Conservation (phyloP, 2,797 vertebrate genomes). For the Apogon talboti region DNA sequence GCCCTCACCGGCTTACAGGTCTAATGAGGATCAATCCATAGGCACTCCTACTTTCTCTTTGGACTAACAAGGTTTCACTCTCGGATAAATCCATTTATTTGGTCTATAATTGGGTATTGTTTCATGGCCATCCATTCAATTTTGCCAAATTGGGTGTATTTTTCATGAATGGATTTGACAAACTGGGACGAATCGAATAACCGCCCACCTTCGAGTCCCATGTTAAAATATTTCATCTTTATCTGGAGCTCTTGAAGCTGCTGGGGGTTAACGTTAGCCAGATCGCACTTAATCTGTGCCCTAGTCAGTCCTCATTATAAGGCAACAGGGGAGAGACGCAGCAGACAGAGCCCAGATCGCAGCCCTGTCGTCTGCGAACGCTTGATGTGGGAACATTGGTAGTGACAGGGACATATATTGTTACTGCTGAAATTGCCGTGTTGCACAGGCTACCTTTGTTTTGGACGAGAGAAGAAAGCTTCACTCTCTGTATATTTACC, state of each 20-base stretch:
- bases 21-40: background rate
- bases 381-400: constrained; percentile 77
- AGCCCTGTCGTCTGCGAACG: constrained; percentile 67
- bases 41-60: constrained; percentile 37
- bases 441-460: constrained; percentile 64
- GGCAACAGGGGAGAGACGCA: constrained; percentile 70
- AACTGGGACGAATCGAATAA: constrained; percentile 29
- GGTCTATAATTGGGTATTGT: constrained; percentile 43
- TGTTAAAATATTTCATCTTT: constrained; percentile 64
- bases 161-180: constrained; percentile 39
- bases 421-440: constrained; percentile 53
- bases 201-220: constrained; percentile 36
- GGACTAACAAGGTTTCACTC: constrained; percentile 46
- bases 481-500: background rate
- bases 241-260: constrained; percentile 51
- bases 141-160: constrained; percentile 46
- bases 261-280: constrained; percentile 78
- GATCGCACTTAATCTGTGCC: constrained; percentile 74
- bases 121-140: constrained; percentile 41
- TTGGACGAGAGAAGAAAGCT: constrained; percentile 6
- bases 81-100: constrained; percentile 38
- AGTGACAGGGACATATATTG: constrained; percentile 72
- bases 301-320: constrained; percentile 79
- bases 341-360: constrained; percentile 74
- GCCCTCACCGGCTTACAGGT: constrained; percentile 11